These are phyloP conservation scores for Amblyteles armatorius DNA, from an alignment of 2,888 invertebrate genomes.

Conservation along the genomic window DNA sequence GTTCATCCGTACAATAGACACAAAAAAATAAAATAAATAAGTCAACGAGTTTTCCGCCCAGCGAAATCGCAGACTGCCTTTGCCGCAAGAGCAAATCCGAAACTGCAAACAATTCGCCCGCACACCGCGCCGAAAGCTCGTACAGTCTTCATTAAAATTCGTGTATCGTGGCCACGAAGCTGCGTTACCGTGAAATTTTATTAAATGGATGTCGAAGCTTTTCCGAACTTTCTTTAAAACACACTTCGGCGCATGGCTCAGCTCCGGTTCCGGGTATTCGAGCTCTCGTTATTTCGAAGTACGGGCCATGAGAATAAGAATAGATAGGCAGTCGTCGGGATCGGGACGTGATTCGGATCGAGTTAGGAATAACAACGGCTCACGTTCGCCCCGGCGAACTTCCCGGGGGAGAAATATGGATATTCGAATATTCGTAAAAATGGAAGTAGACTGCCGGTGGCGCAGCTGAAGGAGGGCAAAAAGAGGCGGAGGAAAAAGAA, in stretches of 20 bases:
- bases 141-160: neutral
- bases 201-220: conserved; percentile 10
- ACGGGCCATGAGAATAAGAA: conserved; percentile 41
- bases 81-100: neutral
- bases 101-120: neutral
- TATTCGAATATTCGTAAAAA: conserved; percentile 65
- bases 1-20: too few relatives aligned
- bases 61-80: neutral
- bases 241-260: neutral
- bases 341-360: conserved; percentile 61
- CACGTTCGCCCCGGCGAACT: conserved; percentile 45
- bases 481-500: neutral
- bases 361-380: conserved; percentile 59
- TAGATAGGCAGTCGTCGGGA: conserved; percentile 14
- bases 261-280: neutral
- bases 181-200: conserved; percentile 9
- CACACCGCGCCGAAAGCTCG: neutral
- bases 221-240: neutral
- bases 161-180: neutral
- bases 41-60: too few relatives aligned
- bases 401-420: conserved; percentile 55
- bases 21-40: too few relatives aligned
- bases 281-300: neutral
- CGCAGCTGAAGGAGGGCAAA: conserved; percentile 1
- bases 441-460: conserved; percentile 24